Conservation (phyloP, 2,797 vertebrate genomes). For the Synaphobranchus kaupii region DNA sequence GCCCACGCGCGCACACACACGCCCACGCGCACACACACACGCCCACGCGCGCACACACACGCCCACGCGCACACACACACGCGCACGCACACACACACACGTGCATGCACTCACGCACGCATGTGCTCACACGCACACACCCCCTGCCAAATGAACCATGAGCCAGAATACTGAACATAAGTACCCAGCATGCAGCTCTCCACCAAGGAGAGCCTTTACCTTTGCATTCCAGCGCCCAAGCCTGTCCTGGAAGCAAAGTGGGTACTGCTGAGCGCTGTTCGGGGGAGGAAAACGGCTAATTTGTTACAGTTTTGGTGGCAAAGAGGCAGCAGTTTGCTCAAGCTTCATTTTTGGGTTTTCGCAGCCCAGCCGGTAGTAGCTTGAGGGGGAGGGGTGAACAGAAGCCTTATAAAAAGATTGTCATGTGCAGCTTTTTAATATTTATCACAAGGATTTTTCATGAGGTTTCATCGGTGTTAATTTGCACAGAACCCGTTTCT, state of each 20-base stretch:
- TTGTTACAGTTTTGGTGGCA: neutral
- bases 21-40: neutral
- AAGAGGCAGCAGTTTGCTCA: too few species aligned
- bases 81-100: too few species aligned
- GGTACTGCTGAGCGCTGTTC: constrained; percentile 19
- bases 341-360: neutral
- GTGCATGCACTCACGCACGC: too few species aligned
- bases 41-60: too few species aligned
- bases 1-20: neutral
- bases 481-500: too few species aligned
- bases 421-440: too few species aligned
- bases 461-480: too few species aligned
- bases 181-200: neutral
- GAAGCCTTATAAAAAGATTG: too few species aligned
- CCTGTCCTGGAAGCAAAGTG: constrained; percentile 24
- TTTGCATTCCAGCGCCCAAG: constrained; percentile 15
- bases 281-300: constrained; percentile 24
- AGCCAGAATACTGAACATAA: constrained; percentile 12
- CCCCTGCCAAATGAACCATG: neutral
- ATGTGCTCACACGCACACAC: neutral
- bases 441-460: neutral
- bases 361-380: neutral
- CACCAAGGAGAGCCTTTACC: neutral
- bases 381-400: too few species aligned
- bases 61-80: too few species aligned